A percentile compares a stretch with the other conserved stretches of the same genome.
Conservation (phyloP, 2,888 invertebrate genomes). For the Disparrhopalites patrizii region DNA sequence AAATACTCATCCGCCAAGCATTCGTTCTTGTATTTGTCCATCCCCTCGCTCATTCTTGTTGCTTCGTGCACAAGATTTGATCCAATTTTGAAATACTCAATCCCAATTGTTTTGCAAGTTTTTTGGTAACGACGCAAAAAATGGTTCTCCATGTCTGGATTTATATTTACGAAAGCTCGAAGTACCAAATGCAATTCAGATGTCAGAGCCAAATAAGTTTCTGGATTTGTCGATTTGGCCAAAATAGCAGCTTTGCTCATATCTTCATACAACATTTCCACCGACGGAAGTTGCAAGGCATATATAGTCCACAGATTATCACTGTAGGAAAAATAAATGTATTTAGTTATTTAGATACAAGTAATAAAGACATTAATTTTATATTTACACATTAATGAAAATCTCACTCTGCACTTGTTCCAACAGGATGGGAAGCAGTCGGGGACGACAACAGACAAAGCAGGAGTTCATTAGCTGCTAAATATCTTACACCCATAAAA, state of each 20-base stretch:
- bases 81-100: slow-evolving; percentile 36
- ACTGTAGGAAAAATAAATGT: slow-evolving; percentile 23
- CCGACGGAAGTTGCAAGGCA: slow-evolving; percentile 62
- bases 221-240: slow-evolving; percentile 62
- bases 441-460: slow-evolving; percentile 43
- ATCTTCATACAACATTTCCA: slow-evolving; percentile 65
- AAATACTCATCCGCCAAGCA: slow-evolving; percentile 33
- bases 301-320: slow-evolving; percentile 65
- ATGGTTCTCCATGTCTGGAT: slow-evolving; percentile 31
- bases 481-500: slow-evolving; percentile 59
- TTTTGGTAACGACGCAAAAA: slow-evolving; percentile 30
- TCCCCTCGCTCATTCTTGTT: slow-evolving; percentile 2
- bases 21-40: slow-evolving; percentile 17
- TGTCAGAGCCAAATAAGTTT: slow-evolving; percentile 67
- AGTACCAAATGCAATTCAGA: slow-evolving; percentile 69
- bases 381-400: background rate
- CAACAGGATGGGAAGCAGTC: slow-evolving; percentile 17
- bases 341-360: no score
- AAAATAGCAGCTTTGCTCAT: slow-evolving; percentile 65
- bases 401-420: background rate
- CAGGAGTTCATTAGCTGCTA: slow-evolving; percentile 41
- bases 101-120: slow-evolving; percentile 42
- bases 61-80: slow-evolving; percentile 18
- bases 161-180: slow-evolving; percentile 37
- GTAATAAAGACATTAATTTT: no score